Evolutionary conservation across 2,797 vertebrate species (phyloP).

Genomic region (Alcedo quadribrachys): DNA sequence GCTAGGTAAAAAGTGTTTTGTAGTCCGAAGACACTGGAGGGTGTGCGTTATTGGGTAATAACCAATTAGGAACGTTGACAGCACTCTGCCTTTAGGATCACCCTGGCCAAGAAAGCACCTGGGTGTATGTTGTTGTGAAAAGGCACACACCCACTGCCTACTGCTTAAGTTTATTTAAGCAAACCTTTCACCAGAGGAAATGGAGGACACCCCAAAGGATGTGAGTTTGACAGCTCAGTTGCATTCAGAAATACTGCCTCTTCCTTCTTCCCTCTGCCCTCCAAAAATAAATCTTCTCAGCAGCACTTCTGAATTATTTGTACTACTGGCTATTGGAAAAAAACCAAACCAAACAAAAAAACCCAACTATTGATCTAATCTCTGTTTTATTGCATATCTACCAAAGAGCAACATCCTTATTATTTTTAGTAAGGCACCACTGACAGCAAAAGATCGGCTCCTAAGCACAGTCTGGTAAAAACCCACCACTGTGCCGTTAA

Average conservation of each 20-base stretch:
- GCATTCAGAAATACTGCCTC: not conserved
- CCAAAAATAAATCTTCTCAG: not conserved
- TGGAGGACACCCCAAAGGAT: conserved; percentile 5
- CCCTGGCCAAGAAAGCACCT: conserved; percentile 2
- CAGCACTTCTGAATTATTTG: not conserved
- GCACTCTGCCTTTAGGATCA: conserved; percentile 39
- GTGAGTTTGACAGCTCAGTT: not conserved
- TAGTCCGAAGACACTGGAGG: conserved; percentile 64
- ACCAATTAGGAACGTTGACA: conserved; percentile 57
- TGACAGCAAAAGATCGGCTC: not conserved
- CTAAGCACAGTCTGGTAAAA: not conserved
- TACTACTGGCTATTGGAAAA: not conserved
- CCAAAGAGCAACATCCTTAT: not conserved
- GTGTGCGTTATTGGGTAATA: conserved; percentile 64
- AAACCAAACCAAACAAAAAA: not conserved
- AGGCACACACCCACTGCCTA: conserved; percentile 48
- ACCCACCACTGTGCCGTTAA: not conserved
- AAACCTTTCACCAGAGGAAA: conserved; percentile 50
- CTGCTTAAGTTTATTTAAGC: conserved; percentile 58
- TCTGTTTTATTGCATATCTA: not conserved
- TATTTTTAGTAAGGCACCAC: not conserved
- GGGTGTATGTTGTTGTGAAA: conserved; percentile 65
- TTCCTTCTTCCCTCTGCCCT: not conserved
- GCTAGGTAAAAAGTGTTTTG: conserved; percentile 63
- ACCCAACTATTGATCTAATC: not conserved